These are phyloP conservation scores for Hartigia nigra DNA, from an alignment of 2,888 invertebrate genomes.

Conservation along the genomic window DNA sequence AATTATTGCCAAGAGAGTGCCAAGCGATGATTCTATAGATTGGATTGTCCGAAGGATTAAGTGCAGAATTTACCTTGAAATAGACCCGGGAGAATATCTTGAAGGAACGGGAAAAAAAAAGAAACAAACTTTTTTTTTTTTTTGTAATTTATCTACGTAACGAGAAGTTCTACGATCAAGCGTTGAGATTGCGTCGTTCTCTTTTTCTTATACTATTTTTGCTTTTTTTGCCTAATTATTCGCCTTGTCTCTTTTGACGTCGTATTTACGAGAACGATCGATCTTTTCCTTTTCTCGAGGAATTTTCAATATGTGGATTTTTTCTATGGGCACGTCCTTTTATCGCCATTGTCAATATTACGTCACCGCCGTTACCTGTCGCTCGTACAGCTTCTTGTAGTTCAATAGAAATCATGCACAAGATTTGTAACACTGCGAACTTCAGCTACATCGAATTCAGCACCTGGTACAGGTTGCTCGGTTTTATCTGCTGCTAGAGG, in stretches of 20 bases:
- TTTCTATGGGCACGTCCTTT: not conserved
- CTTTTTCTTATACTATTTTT: not conserved
- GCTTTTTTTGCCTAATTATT: not conserved
- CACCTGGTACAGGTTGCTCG: constrained; percentile 36
- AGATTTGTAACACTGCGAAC: constrained; percentile 25
- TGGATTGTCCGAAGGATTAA: not conserved
- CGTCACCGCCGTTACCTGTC: not conserved
- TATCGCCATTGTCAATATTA: not conserved
- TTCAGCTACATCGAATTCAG: constrained; percentile 39
- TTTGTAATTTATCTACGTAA: not conserved
- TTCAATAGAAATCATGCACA: constrained; percentile 23
- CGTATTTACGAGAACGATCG: not conserved
- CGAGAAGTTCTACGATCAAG: not conserved
- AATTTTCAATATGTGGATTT: not conserved
- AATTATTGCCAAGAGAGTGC: not conserved
- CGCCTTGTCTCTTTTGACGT: not conserved
- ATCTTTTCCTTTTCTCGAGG: not conserved
- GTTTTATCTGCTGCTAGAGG: not conserved
- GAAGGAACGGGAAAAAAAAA: not conserved
- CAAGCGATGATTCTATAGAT: not conserved
- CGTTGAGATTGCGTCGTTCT: not conserved
- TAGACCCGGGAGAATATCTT: not conserved
- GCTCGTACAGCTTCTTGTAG: not conserved
- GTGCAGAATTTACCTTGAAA: not conserved
- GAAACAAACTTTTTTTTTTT: not conserved